Base-by-base conservation (phyloP, 2,888 invertebrate genomes). In the Oeneis ivallda region DNA sequence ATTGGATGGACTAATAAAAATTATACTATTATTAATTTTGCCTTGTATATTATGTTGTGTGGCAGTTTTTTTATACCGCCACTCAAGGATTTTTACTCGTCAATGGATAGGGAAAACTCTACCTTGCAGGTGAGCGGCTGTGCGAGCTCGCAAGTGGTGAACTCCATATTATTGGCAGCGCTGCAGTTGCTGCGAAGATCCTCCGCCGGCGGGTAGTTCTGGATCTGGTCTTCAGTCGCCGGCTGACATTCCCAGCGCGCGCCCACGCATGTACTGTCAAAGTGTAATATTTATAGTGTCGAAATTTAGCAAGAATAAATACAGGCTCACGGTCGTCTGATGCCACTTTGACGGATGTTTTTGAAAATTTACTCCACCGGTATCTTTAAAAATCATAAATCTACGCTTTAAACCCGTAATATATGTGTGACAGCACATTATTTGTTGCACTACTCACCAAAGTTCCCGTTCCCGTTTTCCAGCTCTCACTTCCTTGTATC, bases 51-150 rank as follows among this genome's bases (percentile, higher is more conserved):
- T 26, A 5, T 26, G 3, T 26, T 26, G 26, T 26, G 1, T 26
- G 26, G 26, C 26, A 26, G 26, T 26, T 26, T 26, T n/a, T n/a
- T n/a, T n/a, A n/a, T n/a, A n/a, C n/a, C n/a, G n/a, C n/a, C n/a
- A n/a, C n/a, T n/a, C n/a, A n/a, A n/a, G n/a, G n/a, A n/a, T n/a
- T n/a, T 26, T 26, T 26, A 26, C 26, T 26, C 5, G 1, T 1
- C 26, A 26, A 4, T 26, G 26, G 37, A 9, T 9, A n/a, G 2
- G 9, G 17, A 8, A 47, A 47, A 3, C 15, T 17, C 9, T 82
- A 94, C 95, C 89, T 94, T 95, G 87, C 98, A 98, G 0, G 97
- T 97, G 34, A 94, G 87, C 0, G 95, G 96, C 73, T 96, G 95
- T 0, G 93, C 92, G 0, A 95, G 93, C 74, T 95, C 94, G 77